These are phyloP conservation scores for Linurgus olivaceus DNA, from an alignment of 2,797 vertebrate species.

Conservation along the genomic window DNA sequence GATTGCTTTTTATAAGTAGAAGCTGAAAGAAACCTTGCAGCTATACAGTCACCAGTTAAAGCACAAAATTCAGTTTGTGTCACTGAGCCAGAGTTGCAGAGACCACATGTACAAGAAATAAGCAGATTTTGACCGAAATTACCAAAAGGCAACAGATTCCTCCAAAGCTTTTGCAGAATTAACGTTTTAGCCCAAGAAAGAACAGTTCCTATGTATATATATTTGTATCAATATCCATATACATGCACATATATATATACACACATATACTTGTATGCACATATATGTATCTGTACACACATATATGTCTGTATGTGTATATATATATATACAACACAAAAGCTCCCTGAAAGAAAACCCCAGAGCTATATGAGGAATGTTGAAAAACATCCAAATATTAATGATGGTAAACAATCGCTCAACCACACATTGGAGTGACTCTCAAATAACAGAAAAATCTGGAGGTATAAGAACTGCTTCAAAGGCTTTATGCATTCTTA, in stretches of 20 bases:
- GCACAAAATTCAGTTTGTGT: constrained; percentile 9
- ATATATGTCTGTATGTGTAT: not conserved
- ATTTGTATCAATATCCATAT: not conserved
- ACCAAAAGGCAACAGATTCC: constrained; percentile 65
- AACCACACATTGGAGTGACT: not conserved
- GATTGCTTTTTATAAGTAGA: not conserved
- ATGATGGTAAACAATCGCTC: not conserved
- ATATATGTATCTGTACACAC: not conserved
- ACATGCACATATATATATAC: not conserved
- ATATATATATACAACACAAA: not conserved
- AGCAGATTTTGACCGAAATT: not conserved
- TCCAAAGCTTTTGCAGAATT: constrained; percentile 76
- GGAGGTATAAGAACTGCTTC: not conserved
- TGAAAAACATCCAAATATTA: not conserved
- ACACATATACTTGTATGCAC: not conserved
- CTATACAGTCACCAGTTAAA: not conserved
- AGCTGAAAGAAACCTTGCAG: not conserved
- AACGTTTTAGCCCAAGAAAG: not conserved
- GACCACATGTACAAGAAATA: not conserved
- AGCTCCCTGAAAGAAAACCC: not conserved
- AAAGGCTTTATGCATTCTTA: not conserved
- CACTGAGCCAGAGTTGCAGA: not conserved
- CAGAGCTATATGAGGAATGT: not conserved
- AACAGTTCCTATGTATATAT: not conserved
- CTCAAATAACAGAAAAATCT: not conserved